A percentile compares a stretch with the other conserved stretches of the same genome.
phyloP scores from a whole-genome alignment of 2,888 invertebrate genomes.

The Neelides folsomi region DNA sequence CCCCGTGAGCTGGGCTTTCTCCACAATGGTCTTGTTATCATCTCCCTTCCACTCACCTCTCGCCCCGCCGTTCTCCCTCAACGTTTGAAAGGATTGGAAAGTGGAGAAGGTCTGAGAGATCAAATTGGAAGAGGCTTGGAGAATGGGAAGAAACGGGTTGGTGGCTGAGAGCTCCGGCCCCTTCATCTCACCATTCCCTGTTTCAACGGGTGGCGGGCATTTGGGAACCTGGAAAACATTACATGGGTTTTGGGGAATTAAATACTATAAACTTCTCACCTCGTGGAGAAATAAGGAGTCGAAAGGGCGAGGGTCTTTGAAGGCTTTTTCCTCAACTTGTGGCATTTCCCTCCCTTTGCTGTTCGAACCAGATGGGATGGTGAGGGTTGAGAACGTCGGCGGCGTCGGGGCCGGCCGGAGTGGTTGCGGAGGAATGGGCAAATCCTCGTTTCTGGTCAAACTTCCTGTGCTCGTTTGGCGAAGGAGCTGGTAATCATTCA shows the following conservation, averaged over 20 bases:
- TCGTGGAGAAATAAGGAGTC: slow-evolving; percentile 19
- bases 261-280: too few species aligned
- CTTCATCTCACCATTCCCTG: neutral
- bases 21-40: too few species aligned
- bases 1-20: slow-evolving; percentile 1
- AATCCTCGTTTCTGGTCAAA: neutral
- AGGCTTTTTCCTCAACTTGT: neutral
- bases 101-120: slow-evolving; percentile 22
- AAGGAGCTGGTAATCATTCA: slow-evolving; percentile 41
- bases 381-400: slow-evolving; percentile 11
- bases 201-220: slow-evolving; percentile 42
- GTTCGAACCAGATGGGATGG: neutral
- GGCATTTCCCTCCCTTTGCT: slow-evolving; percentile 1
- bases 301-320: slow-evolving; percentile 8
- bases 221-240: slow-evolving; percentile 43
- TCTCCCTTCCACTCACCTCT: too few species aligned
- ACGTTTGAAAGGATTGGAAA: slow-evolving; percentile 16
- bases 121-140: slow-evolving; percentile 28
- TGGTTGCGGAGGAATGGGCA: slow-evolving; percentile 31
- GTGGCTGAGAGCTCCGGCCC: slow-evolving; percentile 16
- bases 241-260: too few species aligned
- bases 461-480: slow-evolving; percentile 20
- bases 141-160: slow-evolving; percentile 30
- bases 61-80: too few species aligned
- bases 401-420: slow-evolving; percentile 33